Evolutionary conservation across 1,140 invertebrate species (phyloP).

Genomic region (Venustaconcha ellipsiformis): DNA sequence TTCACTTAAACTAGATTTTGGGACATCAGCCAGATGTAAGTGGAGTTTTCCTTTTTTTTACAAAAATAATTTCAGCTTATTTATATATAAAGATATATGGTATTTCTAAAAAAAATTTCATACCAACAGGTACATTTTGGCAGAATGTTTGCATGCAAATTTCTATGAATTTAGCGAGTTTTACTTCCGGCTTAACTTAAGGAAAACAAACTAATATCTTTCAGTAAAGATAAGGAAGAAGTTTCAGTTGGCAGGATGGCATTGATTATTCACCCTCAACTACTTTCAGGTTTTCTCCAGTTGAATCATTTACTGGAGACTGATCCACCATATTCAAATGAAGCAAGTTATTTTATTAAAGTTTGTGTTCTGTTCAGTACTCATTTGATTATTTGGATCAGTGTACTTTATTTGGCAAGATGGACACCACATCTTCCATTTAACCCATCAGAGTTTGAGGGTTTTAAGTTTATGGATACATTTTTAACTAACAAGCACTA

Average conservation of each 20-base stretch:
- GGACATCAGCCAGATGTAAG: no score
- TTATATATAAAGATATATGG: no score
- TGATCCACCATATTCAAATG: slow-evolving; percentile 10
- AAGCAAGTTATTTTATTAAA: slow-evolving; percentile 5
- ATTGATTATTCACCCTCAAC: not conserved
- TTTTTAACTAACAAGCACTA: slow-evolving; percentile 20
- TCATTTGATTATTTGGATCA: slow-evolving; percentile 4
- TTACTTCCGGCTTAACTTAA: not conserved
- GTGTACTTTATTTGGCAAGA: not conserved
- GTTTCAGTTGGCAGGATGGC: not conserved
- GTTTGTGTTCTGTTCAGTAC: slow-evolving; percentile 18
- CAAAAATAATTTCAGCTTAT: no score
- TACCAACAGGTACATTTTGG: no score
- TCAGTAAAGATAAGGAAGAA: slow-evolving; percentile 12
- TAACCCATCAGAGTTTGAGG: slow-evolving; percentile 9
- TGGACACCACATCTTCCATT: slow-evolving; percentile 15
- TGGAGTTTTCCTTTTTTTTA: no score
- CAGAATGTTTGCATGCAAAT: no score
- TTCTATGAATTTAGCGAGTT: no score
- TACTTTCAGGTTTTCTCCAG: slow-evolving; percentile 6
- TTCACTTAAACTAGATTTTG: no score
- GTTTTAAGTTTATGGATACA: slow-evolving; percentile 1
- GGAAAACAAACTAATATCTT: not conserved
- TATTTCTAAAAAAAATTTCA: no score
- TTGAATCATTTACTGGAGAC: slow-evolving; percentile 7